phyloP scores from a whole-genome alignment of 2,113 vertebrate genomes.

The Catharus bicknelli region DNA sequence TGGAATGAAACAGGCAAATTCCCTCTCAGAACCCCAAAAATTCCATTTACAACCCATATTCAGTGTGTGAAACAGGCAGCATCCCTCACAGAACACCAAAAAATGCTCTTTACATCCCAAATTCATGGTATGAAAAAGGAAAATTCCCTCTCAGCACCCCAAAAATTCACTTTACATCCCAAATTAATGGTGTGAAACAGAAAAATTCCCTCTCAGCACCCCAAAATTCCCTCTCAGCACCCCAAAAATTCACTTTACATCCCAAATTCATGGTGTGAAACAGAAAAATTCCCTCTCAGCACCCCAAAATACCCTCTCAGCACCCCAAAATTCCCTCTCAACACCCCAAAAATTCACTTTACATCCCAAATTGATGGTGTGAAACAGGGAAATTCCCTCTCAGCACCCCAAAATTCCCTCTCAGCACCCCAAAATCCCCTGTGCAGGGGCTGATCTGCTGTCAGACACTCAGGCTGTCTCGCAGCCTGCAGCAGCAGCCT shows the following conservation, averaged over 20 bases:
- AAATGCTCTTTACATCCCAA: accelerated
- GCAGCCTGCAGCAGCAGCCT: not conserved
- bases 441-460: too few relatives aligned
- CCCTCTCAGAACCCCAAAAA: not conserved
- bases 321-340: not conserved
- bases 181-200: accelerated
- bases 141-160: not conserved
- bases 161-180: accelerated
- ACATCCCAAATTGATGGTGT: too few relatives aligned
- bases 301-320: too few relatives aligned
- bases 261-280: accelerated
- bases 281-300: not conserved
- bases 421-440: not conserved
- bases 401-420: not conserved
- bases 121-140: accelerated
- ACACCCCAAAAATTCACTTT: not conserved
- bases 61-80: not conserved
- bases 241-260: too few relatives aligned
- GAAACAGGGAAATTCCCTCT: not conserved
- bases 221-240: too few relatives aligned
- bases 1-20: accelerated
- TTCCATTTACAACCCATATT: too few relatives aligned
- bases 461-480: not conserved
- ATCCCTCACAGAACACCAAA: too few relatives aligned
- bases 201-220: too few relatives aligned